Evolutionary conservation across 2,888 invertebrate species (phyloP), one percentile per base, ranked within the genome.

Genomic region (Amphipoea oculea): DNA sequence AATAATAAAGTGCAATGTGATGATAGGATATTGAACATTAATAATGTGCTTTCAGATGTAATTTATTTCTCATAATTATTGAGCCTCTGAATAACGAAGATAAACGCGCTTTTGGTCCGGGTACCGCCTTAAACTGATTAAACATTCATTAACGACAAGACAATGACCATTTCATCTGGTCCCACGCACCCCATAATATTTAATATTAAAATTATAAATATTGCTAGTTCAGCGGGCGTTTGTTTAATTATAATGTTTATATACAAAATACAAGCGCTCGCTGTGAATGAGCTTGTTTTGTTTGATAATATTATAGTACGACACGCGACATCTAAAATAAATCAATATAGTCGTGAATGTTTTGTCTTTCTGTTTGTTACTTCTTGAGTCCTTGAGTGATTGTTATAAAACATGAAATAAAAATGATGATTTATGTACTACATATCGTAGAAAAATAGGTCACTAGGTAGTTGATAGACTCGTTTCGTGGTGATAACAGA

Each of bases 371-470:
- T 57, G 48, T 29, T 57, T 66, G 36, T 57, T 14, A n/a, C 51
- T 51, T 14, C 9, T 62, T 62, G 42, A 36, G 29, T 42, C 6
- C 14, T 70, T 40, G n/a, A 60, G n/a, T 36, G 14, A 40, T 65
- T 48, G 4, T 40, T 57, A 12, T 54, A 29, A 54, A 63, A 57
- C 40, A 62, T 72, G 17, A 54, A 82, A 66, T 51, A 14, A 65
- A 71, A 75, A 48, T 71, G 17, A 48, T 71, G 20, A 75, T 71
- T 36, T 36, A 36, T 40, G 20, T 42, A 5, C 29, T 42, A 45
- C 42, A 78, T 84, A 68, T 84, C 60, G 40, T 73, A 66, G 54
- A 71, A 73, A 82, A 78, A 78, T 73, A 76, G 87, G 82, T 76
- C 80, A 80, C 23, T 78, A 45, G n/a, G n/a, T n/a, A n/a, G 69